A percentile compares a stretch with the other conserved stretches of the same genome.
These are phyloP conservation scores for Ptychoptera albimana DNA, from an alignment of 2,888 invertebrate species.

Conservation along the genomic window DNA sequence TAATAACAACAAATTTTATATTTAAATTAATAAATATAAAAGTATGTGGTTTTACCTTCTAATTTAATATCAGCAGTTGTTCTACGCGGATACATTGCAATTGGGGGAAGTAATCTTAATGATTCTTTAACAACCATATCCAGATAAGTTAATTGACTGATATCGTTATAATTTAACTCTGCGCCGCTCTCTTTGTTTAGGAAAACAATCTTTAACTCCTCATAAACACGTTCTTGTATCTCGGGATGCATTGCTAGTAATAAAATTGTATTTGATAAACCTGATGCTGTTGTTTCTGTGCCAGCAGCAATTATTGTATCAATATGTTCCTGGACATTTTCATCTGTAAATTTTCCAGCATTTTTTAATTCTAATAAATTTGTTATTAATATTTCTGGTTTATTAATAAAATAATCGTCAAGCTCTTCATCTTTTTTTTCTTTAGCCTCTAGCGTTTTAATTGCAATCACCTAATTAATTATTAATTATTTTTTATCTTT, in stretches of 20 bases:
- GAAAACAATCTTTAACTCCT: constrained; percentile 1
- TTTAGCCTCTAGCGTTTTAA: too few species aligned
- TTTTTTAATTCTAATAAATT: constrained; percentile 1
- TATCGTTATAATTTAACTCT: neutral
- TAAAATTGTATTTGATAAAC: neutral
- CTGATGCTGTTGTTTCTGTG: constrained; percentile 5
- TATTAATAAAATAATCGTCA: neutral
- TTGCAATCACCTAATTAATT: too few species aligned
- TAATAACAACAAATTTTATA: too few species aligned
- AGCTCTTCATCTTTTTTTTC: too few species aligned
- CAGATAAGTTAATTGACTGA: constrained; percentile 3
- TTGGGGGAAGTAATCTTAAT: constrained; percentile 6
- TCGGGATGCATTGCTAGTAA: constrained; percentile 5
- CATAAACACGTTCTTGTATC: constrained; percentile 4
- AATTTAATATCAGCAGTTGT: too few species aligned
- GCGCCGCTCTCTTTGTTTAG: constrained; percentile 2
- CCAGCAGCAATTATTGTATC: constrained; percentile 1
- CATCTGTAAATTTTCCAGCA: neutral
- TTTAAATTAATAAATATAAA: too few species aligned
- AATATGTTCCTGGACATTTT: neutral
- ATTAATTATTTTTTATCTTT: too few species aligned
- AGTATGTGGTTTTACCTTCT: too few species aligned
- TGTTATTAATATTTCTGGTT: constrained; percentile 6
- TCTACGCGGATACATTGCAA: too few species aligned
- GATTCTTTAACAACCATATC: constrained; percentile 5